Evolutionary conservation across 2,888 invertebrate species (phyloP).

Genomic region (Sesia bembeciformis): DNA sequence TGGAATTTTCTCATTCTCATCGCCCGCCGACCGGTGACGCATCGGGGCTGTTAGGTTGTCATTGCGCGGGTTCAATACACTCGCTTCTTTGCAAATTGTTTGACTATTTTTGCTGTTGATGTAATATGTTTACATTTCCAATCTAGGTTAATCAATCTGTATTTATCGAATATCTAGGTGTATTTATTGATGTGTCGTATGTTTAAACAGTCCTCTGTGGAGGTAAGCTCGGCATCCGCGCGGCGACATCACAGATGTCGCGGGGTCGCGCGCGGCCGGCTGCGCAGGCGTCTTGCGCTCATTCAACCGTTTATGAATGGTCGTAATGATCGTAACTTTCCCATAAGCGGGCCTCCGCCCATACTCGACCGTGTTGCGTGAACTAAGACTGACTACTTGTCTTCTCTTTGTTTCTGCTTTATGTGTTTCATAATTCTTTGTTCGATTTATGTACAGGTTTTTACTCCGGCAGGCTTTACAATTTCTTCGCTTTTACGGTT

Average conservation of each 20-base stretch:
- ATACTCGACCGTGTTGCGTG: background rate
- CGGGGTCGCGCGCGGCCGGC: conserved; percentile 37
- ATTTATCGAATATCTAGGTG: too few species aligned
- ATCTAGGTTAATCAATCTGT: too few species aligned
- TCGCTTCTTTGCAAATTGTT: conserved; percentile 4
- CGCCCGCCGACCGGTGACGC: conserved; percentile 44
- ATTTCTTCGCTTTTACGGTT: too few species aligned
- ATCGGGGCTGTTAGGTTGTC: conserved; percentile 51
- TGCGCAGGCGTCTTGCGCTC: conserved; percentile 54
- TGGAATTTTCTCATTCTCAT: conserved; percentile 53
- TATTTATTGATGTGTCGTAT: too few species aligned
- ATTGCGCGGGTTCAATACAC: conserved; percentile 62
- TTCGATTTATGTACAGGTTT: too few species aligned
- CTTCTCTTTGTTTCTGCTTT: background rate
- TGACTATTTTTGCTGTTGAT: background rate
- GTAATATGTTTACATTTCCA: conserved; percentile 1
- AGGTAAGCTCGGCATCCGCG: conserved; percentile 21
- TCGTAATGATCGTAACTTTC: conserved; percentile 63
- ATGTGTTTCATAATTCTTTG: too few species aligned
- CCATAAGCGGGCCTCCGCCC: conserved; percentile 55
- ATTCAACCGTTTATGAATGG: conserved; percentile 70
- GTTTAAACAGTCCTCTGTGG: background rate
- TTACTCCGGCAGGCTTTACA: too few species aligned
- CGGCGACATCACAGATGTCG: conserved; percentile 41
- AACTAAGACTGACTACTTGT: background rate